Evolutionary conservation across 2,113 vertebrate species (phyloP), one percentile per base, ranked within the genome.

Genomic region (Pseudorasbora parva): DNA sequence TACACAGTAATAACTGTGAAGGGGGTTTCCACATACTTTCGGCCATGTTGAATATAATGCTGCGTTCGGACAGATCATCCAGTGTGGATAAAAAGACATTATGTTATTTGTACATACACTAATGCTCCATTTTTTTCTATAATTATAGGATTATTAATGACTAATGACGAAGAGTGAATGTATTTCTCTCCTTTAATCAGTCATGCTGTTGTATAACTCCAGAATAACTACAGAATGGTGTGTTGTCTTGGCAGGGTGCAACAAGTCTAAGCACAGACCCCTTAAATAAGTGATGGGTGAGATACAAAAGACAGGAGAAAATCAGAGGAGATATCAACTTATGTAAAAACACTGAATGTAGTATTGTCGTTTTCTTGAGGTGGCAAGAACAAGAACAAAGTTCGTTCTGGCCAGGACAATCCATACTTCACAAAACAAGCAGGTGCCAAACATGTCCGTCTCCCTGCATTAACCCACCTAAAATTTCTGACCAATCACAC

Each of bases 291-390:
- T 86, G 85, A 91, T 86, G 83, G 85, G 59, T 84, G 68, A 87
- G 72, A 92, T 84, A 88, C 77, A 90, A 82, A 87, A 86, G 85
- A 89, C 43, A 90, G 51, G 75, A 89, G 83, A 85, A 91, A 78
- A 72, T 86, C 87, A 81, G 86, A 73, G 82, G 74, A 78, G 84
- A n/a, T n/a, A n/a, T n/a, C 82, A 86, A 82, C 89, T 77, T 93
- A 88, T 86, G 87, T 92, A 93, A 93, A 93, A 92, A 92, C 84
- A 59, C 76, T 69, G 87, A 91, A 88, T 84, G 85, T 87, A 80
- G n/a, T n/a, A n/a, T n/a, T n/a, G n/a, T n/a, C n/a, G n/a, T n/a
- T n/a, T n/a, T n/a, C n/a, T n/a, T n/a, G n/a, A n/a, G n/a, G n/a
- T n/a, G n/a, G n/a, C n/a, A n/a, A n/a, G n/a, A n/a, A n/a, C n/a